Evolutionary conservation across 2,888 invertebrate genomes (phyloP), one percentile per base, ranked within the genome.

Genomic region (Cryptocephalus primarius): DNA sequence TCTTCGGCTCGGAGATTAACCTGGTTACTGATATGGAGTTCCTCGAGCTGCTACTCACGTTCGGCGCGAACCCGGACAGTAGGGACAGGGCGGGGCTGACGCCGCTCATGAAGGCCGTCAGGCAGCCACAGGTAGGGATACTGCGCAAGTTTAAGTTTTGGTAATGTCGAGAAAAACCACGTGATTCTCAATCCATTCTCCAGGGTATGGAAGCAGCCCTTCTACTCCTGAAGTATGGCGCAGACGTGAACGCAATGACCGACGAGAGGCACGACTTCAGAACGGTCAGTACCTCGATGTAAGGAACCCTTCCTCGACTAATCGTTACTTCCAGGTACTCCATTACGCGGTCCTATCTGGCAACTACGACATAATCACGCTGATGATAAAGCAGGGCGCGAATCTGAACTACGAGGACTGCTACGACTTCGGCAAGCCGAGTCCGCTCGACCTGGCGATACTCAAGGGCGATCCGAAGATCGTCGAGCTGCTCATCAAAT

Each of bases 1-100:
- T 92, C 72, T 87, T 90, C 66, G 91, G 91, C 6, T 78, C 88
- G 0, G 92, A 94, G 71, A 88, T 94, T 61, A 92, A 91, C 68
- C 74, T 91, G 61, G 83, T 92, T 3, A 86, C 85, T 0, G 87
- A 91, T 60, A 73, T 85, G 43, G 83, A 88, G 56, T 90, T 87
- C 62, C 66, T 93, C 66, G 84, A 88, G 63, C 72, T 93, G 54
- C 72, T 93, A 51, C 75, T 94, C 47, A 82, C 81, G 12, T 88
- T 87, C 63, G 93, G 92, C 2, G 93, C 93, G 1, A 80, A 88
- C 65, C 88, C 93, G 39, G 89, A 94, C 68, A 85, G 87, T 22
- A 75, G 87, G 45, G 91, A 91, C 63, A 74, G 94, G 33, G 83
- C 88, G 48, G 93, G 93, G 0, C 72, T 93, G 11, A 91, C 91